These are phyloP conservation scores for Oncorhynchus masou DNA, from an alignment of 2,113 vertebrate species.

Conservation along the genomic window DNA sequence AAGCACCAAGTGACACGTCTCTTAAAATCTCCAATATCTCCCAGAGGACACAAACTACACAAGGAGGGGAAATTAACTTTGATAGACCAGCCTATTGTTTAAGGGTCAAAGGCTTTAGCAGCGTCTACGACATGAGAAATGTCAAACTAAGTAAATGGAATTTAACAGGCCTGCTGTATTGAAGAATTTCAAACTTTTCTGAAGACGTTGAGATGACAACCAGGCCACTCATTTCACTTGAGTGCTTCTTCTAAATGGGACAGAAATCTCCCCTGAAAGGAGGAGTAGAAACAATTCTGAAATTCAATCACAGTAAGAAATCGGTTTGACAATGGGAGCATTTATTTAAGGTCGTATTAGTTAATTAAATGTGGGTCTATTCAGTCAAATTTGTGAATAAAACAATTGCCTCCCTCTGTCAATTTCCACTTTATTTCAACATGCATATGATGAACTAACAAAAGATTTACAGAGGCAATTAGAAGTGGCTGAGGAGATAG, in stretches of 20 bases:
- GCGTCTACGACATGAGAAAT: not conserved
- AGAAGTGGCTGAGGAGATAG: slow-evolving; percentile 35
- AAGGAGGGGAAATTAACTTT: not conserved
- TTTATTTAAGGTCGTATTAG: slow-evolving; percentile 36
- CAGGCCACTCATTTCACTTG: slow-evolving; percentile 29
- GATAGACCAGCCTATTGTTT: not conserved
- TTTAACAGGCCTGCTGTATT: not conserved
- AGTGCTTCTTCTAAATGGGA: slow-evolving; percentile 35
- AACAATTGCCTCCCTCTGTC: slow-evolving; percentile 8
- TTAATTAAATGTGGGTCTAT: slow-evolving; percentile 53
- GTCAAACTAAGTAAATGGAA: not conserved
- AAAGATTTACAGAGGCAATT: slow-evolving; percentile 46
- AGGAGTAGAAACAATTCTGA: slow-evolving; percentile 23
- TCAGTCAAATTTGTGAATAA: slow-evolving; percentile 43
- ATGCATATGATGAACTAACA: slow-evolving; percentile 47
- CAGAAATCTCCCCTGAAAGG: slow-evolving; percentile 33
- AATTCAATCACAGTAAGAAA: slow-evolving; percentile 53
- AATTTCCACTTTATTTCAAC: slow-evolving; percentile 30
- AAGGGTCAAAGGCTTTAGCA: not conserved
- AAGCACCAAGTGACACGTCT: not conserved
- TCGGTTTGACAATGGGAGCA: slow-evolving; percentile 27
- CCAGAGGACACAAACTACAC: not conserved
- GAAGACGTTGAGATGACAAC: slow-evolving; percentile 26
- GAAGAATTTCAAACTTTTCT: slow-evolving; percentile 6
- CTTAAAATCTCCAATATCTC: not conserved